Base-by-base conservation (phyloP, 2,113 vertebrate genomes). In the Bambusicola thoracicus region DNA sequence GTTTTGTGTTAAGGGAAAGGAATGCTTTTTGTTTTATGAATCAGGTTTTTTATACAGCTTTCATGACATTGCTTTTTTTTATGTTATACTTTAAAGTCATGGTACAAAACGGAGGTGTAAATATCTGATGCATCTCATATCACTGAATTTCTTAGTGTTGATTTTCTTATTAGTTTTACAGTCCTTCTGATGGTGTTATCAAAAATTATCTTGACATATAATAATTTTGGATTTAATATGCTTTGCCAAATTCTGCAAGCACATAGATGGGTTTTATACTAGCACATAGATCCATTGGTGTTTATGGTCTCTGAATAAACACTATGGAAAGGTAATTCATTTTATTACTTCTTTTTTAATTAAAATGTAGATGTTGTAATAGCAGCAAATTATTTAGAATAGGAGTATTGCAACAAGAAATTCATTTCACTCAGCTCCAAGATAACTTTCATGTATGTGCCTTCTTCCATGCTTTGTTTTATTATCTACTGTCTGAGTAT, bases 201-300 rank as follows among this genome's bases (percentile, higher is more conserved):
- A 89, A 93, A 93, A 93, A 87, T 78, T 83, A 72, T 30, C 49
- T 34, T 80, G 22, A 87, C 75, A 30, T 53, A 56, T 63, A 87
- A 80, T 87, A 58, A 90, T 75, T 76, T 55, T 68, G 82, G 46
- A 53, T 95, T 87, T 75, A 72, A 29, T 74, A 68, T 43, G 89
- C 10, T 5, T 86, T 89, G 41, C 40, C 27, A 65, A 51, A 18
- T 85, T 83, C 61, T 88, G 22, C 72, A 81, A 90, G 73, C 65
- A 68, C 82, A 36, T 70, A 72, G 67, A 67, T 85, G 65, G 30
- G 25, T 72, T 94, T 92, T 92, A 38, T 46, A 72, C 16, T 85
- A 80, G 29, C 21, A 75, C 53, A 43, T 12, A 83, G n/a, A 70
- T 78, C 68, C n/a, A 2, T 7, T 48, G 79, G 25, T 70, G 40